These are phyloP conservation scores for Actinopyga echinites DNA, from an alignment of 53 echinoderm and acorn worm species.

Conservation along the genomic window DNA sequence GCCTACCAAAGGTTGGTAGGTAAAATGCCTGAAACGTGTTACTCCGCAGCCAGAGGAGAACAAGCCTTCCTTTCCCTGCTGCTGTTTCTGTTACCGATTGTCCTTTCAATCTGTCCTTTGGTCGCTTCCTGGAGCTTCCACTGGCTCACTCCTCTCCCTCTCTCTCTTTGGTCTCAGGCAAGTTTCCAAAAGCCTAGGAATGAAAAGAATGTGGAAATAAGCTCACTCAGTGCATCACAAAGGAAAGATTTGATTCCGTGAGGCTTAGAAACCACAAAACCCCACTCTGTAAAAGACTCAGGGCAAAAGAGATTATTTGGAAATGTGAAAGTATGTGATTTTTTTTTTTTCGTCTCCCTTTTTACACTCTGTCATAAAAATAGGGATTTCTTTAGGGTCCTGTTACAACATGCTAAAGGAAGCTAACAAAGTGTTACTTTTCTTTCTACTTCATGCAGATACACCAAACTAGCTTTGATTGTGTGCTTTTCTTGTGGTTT, in stretches of 20 bases:
- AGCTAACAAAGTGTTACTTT: background rate
- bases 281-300: background rate
- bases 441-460: background rate
- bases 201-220: constrained; percentile 40
- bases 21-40: background rate
- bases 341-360: background rate
- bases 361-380: constrained; percentile 1
- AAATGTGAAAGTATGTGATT: constrained; percentile 43
- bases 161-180: background rate
- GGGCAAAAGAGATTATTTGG: background rate
- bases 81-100: no score
- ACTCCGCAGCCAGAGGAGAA: no score
- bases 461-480: background rate
- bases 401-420: constrained; percentile 10
- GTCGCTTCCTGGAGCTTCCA: no score
- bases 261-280: constrained; percentile 23
- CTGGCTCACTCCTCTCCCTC: background rate
- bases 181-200: constrained; percentile 24
- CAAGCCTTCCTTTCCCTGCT: no score
- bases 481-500: no score
- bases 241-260: background rate
- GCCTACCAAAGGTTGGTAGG: background rate
- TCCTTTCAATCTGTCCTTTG: no score
- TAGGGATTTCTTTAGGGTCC: constrained; percentile 33
- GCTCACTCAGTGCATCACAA: constrained; percentile 22